phyloP scores from a whole-genome alignment of 2,113 vertebrate genomes.

The Equus quagga region DNA sequence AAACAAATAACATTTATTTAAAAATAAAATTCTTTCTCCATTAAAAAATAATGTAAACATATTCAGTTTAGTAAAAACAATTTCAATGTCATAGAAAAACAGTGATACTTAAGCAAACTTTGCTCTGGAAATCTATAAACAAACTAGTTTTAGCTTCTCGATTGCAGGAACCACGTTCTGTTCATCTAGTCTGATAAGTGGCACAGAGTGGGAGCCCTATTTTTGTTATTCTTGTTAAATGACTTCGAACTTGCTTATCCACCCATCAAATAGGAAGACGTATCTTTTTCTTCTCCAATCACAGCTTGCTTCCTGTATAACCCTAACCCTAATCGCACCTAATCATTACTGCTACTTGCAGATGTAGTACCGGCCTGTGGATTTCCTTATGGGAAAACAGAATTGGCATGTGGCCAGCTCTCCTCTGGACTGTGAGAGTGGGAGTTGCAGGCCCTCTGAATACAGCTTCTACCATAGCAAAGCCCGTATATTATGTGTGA shows the following conservation, averaged over 20 bases:
- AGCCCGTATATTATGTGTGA: not conserved
- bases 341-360: not conserved
- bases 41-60: not conserved
- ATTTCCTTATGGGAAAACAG: not conserved
- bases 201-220: not conserved
- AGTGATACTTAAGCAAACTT: not conserved
- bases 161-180: rapidly evolving
- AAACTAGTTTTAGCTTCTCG: not conserved
- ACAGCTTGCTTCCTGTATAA: not conserved
- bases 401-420: not conserved
- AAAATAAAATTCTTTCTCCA: not conserved
- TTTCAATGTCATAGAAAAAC: not conserved
- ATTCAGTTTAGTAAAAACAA: not conserved
- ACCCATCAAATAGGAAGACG: not conserved
- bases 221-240: not conserved
- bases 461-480: not conserved
- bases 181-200: not conserved
- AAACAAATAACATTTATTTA: not conserved
- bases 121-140: not conserved
- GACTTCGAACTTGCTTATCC: not conserved
- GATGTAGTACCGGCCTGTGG: not conserved
- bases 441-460: not conserved
- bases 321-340: not conserved
- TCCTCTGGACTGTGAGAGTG: not conserved
- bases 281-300: not conserved